phyloP scores from a whole-genome alignment of 2,888 invertebrate species.

The Tachina grossa region DNA sequence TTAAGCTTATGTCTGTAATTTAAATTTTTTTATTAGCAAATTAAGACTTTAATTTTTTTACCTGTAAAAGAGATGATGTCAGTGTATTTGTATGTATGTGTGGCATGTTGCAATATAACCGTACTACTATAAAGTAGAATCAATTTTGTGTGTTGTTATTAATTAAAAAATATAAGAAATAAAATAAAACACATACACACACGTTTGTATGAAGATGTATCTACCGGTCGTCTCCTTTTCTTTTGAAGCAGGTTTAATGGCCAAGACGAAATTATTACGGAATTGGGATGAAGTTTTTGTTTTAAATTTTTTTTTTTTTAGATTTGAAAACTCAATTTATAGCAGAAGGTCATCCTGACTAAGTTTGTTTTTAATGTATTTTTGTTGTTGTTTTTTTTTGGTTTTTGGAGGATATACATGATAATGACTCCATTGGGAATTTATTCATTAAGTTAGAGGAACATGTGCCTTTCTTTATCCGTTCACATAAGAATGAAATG shows the following conservation, averaged over 20 bases:
- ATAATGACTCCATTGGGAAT: slow-evolving; percentile 61
- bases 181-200: slow-evolving; percentile 1
- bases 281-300: slow-evolving; percentile 55
- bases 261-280: slow-evolving; percentile 38
- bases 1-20: too few species aligned
- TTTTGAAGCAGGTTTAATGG: slow-evolving; percentile 55
- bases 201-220: neutral
- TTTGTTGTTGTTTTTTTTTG: neutral
- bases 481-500: neutral
- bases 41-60: slow-evolving; percentile 17
- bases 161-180: slow-evolving; percentile 66
- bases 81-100: neutral
- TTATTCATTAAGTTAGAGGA: slow-evolving; percentile 36
- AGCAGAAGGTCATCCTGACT: slow-evolving; percentile 66
- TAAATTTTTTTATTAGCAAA: neutral
- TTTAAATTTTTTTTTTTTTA: slow-evolving; percentile 11
- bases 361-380: slow-evolving; percentile 4
- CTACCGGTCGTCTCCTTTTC: slow-evolving; percentile 52
- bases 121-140: slow-evolving; percentile 51
- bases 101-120: slow-evolving; percentile 7
- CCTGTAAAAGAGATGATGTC: slow-evolving; percentile 24
- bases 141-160: slow-evolving; percentile 70
- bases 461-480: slow-evolving; percentile 53
- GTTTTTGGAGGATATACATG: slow-evolving; percentile 43
- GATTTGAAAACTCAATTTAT: slow-evolving; percentile 69